Base-by-base conservation (phyloP, 2,113 vertebrate genomes). In the Steatornis caripensis region DNA sequence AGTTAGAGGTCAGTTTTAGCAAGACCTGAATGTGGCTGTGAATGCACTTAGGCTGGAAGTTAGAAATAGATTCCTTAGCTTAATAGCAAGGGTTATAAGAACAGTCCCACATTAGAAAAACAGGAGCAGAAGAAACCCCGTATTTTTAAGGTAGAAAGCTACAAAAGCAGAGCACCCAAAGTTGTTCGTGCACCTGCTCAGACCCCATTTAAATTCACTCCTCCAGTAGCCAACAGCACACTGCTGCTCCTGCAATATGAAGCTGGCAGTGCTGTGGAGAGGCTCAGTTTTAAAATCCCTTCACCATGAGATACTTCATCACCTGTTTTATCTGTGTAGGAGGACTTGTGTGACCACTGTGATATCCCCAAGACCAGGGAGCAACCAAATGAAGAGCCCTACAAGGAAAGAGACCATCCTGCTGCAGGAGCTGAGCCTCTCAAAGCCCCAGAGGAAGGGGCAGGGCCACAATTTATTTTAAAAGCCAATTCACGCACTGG, bases 361-460 rank as follows among this genome's bases (percentile, higher is more conserved):
- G 19, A 20, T 5, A 9, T 4, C 20, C 17, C 15, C 32, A 62
- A 32, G 5, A 37, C 19, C 39, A 43, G 14, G 11, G 5, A 32
- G 11, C 14, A 36, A n/a, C 20, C 17, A 48, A 7, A 16, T 1
- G 1, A 61, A 4, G 10, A 19, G 15, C 39, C 69, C 10, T 37
- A 2, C 36, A 19, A 27, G 27, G 8, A 15, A 34, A 41, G 15
- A 7, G 2, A n/a, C 34, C 45, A 15, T 15, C 22, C 22, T 10
- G 12, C 43, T 17, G 1, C 17, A 32, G 4, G 8, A 2, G 3
- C 58, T 26, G 13, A 79, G 9, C 20, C 16, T n/a, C n/a, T 5
- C 6, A 60, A 22, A 74, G 45, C 34, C 16, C 23, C 18, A 5
- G 7, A 13, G 8, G 27, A 39, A 74, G 5, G 14, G 21, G 11